Conservation (phyloP, 2,113 vertebrate species). For the Rallus limicola region DNA sequence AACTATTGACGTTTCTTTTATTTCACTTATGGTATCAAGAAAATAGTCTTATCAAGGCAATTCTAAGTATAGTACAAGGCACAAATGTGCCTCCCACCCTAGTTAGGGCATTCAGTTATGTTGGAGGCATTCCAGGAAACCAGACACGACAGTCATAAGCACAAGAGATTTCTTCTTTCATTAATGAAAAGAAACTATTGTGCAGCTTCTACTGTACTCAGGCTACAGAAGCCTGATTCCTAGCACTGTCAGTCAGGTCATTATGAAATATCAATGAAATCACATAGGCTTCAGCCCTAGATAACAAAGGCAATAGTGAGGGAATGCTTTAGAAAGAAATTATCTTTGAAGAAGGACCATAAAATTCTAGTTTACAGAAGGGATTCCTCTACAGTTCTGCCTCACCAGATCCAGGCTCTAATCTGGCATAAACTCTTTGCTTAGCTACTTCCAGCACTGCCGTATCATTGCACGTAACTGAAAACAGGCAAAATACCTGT, state of each 20-base stretch:
- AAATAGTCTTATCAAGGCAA: neutral
- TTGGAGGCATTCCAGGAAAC: conserved; percentile 52
- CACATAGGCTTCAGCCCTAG: neutral
- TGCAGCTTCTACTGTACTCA: conserved; percentile 53
- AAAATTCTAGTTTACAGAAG: neutral
- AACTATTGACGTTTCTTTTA: neutral
- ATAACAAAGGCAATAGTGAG: neutral
- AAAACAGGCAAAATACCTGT: neutral
- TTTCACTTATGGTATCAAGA: neutral
- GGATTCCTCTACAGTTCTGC: neutral
- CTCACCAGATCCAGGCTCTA: neutral
- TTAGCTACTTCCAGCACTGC: neutral
- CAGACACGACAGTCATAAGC: neutral
- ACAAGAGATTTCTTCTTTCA: conserved; percentile 71
- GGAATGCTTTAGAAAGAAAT: neutral
- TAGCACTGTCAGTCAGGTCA: conserved; percentile 53
- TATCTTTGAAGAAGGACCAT: neutral
- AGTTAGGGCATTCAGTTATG: neutral
- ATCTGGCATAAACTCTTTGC: neutral
- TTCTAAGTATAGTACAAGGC: conserved; percentile 28
- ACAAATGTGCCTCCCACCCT: neutral
- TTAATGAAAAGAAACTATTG: conserved; percentile 64
- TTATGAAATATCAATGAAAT: conserved; percentile 48
- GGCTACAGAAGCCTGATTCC: conserved; percentile 27
- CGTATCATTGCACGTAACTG: neutral